Conservation (phyloP, 2,113 vertebrate genomes). For the Megalops atlanticus region DNA sequence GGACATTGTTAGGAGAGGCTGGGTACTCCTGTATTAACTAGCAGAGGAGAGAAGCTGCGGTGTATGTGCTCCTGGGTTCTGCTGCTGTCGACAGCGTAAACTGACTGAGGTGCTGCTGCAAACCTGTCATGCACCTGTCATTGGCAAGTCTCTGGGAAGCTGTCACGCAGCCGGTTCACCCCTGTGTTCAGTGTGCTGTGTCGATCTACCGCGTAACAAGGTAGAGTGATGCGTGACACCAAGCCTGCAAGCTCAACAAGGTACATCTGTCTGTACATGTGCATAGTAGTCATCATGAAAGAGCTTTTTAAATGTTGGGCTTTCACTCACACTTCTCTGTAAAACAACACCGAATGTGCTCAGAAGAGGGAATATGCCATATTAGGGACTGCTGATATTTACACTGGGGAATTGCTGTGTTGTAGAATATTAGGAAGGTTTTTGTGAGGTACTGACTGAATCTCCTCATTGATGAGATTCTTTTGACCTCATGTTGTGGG, state of each 20-base stretch:
- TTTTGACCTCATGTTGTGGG: background rate
- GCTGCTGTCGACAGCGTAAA: slow-evolving; percentile 14
- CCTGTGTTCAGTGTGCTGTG: background rate
- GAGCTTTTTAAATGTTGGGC: background rate
- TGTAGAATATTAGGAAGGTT: background rate
- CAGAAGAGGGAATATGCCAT: background rate
- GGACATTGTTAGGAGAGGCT: background rate
- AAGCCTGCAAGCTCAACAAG: background rate
- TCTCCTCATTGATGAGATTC: background rate
- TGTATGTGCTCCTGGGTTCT: background rate
- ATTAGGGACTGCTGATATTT: background rate
- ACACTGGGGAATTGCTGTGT: no score
- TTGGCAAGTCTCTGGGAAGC: background rate
- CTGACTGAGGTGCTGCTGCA: background rate
- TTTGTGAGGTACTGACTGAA: background rate
- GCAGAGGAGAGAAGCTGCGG: background rate
- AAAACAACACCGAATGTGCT: background rate
- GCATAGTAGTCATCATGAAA: background rate
- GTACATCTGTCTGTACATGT: background rate
- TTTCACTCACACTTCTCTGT: background rate
- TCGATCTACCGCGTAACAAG: background rate
- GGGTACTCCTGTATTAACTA: background rate
- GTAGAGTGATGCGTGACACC: background rate
- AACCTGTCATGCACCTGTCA: slow-evolving; percentile 25
- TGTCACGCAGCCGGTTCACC: background rate